These are phyloP conservation scores for Galeopterus variegatus DNA, from an alignment of 2,113 vertebrate species.

Conservation along the genomic window DNA sequence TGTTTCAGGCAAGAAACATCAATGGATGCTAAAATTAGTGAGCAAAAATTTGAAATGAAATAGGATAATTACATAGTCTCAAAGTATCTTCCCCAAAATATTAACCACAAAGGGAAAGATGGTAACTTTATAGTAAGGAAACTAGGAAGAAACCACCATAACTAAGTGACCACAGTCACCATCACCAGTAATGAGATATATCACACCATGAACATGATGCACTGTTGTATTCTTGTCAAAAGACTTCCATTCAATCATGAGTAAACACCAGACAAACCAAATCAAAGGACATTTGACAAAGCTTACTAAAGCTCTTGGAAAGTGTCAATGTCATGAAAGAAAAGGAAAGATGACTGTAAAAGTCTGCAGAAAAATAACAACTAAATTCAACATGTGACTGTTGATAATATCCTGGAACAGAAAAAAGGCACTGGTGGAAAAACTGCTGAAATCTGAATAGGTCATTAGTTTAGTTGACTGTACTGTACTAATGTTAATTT, in stretches of 20 bases:
- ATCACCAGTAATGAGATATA: not conserved
- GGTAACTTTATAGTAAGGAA: not conserved
- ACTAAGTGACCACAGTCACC: not conserved
- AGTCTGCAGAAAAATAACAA: not conserved
- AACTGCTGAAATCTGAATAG: not conserved
- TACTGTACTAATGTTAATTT: not conserved
- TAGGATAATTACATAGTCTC: not conserved
- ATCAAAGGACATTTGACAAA: not conserved
- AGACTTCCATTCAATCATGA: not conserved
- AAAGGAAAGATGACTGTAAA: not conserved
- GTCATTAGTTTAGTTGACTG: not conserved
- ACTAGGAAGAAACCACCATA: not conserved
- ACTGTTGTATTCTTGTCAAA: not conserved
- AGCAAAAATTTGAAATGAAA: not conserved
- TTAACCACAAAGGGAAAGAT: not conserved
- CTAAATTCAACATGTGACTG: not conserved
- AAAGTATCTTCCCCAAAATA: not conserved
- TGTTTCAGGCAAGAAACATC: not conserved
- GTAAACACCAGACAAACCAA: not conserved
- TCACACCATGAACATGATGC: rapidly evolving
- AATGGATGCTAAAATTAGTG: not conserved
- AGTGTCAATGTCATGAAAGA: not conserved
- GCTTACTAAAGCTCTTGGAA: not conserved
- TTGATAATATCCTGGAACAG: not conserved
- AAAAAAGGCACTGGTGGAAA: not conserved